Percentiles rank a stretch among this genome's conserved stretches.
phyloP scores from a whole-genome alignment of 2,888 invertebrate species.

The Spodoptera picta region DNA sequence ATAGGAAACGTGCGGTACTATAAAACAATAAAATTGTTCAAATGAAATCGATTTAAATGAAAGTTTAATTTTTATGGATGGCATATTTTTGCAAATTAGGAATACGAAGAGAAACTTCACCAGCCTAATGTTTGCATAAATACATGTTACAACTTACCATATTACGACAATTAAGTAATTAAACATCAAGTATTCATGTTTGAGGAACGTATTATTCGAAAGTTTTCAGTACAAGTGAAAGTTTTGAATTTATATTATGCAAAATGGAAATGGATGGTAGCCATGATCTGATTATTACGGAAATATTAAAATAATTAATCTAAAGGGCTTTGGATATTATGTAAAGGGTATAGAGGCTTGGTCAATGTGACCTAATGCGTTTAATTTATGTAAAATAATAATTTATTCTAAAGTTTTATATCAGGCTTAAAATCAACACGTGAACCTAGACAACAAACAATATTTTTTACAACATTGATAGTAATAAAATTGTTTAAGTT shows the following conservation, averaged over 20 bases:
- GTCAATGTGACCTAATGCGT: no score
- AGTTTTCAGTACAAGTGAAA: constrained; percentile 53
- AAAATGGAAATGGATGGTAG: constrained; percentile 43
- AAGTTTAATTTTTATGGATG: constrained; percentile 12
- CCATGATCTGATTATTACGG: constrained; percentile 15
- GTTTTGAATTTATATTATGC: constrained; percentile 39
- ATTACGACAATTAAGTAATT: constrained; percentile 51
- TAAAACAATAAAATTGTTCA: constrained; percentile 18
- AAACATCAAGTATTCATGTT: constrained; percentile 30
- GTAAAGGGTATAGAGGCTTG: constrained; percentile 2
- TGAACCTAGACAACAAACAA: no score
- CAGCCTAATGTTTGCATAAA: constrained; percentile 18
- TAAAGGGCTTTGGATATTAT: constrained; percentile 28
- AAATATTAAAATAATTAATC: constrained; percentile 13
- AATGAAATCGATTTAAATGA: constrained; percentile 29
- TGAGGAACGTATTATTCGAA: constrained; percentile 33
- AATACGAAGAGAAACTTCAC: constrained; percentile 9
- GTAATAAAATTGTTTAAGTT: no score
- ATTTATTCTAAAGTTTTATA: no score
- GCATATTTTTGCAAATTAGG: neutral
- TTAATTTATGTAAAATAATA: no score
- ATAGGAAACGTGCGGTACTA: constrained; percentile 33
- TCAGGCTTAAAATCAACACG: no score
- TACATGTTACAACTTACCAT: constrained; percentile 14
- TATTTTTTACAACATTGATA: no score